Conservation (phyloP, 2,888 invertebrate species). For the Phoronis australis region DNA sequence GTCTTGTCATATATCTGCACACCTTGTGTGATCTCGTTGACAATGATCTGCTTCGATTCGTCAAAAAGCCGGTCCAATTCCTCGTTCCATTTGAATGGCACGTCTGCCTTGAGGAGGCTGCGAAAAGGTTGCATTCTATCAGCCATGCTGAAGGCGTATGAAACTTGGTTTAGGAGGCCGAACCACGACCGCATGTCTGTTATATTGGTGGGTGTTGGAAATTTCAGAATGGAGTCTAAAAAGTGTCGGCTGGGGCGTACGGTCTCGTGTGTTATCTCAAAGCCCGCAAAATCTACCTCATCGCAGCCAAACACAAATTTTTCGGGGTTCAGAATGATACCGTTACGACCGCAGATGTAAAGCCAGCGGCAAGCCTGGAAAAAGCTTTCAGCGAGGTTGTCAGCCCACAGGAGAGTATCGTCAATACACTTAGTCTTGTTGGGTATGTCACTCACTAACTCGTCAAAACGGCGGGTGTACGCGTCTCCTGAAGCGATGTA, state of each 20-base stretch:
- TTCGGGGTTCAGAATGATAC: conserved; percentile 24
- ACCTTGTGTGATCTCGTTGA: conserved; percentile 9
- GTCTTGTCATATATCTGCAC: conserved; percentile 19
- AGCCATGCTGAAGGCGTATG: conserved; percentile 24
- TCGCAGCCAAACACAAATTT: conserved; percentile 22
- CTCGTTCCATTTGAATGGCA: conserved; percentile 7
- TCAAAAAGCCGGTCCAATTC: neutral
- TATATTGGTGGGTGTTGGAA: conserved; percentile 18
- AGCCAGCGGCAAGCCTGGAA: conserved; percentile 19
- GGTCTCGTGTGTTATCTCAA: conserved; percentile 16
- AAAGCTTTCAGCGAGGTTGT: conserved; percentile 19
- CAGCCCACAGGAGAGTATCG: conserved; percentile 18
- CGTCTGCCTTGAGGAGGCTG: conserved; percentile 19
- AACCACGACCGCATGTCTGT: conserved; percentile 26
- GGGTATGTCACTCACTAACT: conserved; percentile 23
- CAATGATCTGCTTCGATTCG: conserved; percentile 9
- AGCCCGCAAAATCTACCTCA: conserved; percentile 23
- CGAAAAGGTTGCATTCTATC: conserved; percentile 21
- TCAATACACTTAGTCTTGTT: conserved; percentile 27
- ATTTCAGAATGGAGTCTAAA: conserved; percentile 18
- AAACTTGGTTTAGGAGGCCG: too few relatives aligned
- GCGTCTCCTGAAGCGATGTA: conserved; percentile 21
- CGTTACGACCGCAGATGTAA: conserved; percentile 19
- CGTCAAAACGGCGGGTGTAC: conserved; percentile 22
- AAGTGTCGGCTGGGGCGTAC: conserved; percentile 17